Evolutionary conservation across 1,140 invertebrate species (phyloP).

Genomic region (Holcopasites calliopsidis): DNA sequence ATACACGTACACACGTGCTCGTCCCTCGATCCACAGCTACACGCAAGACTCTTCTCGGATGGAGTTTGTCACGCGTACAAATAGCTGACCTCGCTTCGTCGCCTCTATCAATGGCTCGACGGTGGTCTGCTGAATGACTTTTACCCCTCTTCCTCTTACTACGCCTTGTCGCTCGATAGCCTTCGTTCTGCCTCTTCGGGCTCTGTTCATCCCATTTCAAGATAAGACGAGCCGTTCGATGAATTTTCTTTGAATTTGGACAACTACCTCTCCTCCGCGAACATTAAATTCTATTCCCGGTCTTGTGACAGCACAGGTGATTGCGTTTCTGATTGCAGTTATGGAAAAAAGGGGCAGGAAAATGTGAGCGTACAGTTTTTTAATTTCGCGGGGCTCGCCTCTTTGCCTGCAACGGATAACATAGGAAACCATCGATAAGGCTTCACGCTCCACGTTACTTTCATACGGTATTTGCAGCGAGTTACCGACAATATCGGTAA

Average conservation of each 20-base stretch:
- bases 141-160: conserved; percentile 69
- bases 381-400: no score
- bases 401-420: not conserved
- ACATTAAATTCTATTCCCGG: no score
- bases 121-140: conserved; percentile 74
- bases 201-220: no score
- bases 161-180: conserved; percentile 61
- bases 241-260: no score
- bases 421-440: not conserved
- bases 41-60: conserved; percentile 74
- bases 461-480: no score
- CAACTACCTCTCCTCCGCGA: no score
- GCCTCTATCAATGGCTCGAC: conserved; percentile 77
- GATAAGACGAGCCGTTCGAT: no score
- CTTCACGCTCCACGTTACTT: not conserved
- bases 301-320: no score
- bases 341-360: no score
- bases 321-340: no score
- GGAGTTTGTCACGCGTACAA: conserved; percentile 79
- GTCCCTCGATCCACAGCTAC: conserved; percentile 54
- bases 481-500: not conserved
- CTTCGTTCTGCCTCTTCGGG: conserved; percentile 3
- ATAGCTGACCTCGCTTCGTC: conserved; percentile 79
- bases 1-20: conserved; percentile 42
- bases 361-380: no score